Percentiles rank a stretch among this genome's conserved stretches.
Evolutionary conservation across 1,140 invertebrate species (phyloP).

Genomic region (Cydia splendana): DNA sequence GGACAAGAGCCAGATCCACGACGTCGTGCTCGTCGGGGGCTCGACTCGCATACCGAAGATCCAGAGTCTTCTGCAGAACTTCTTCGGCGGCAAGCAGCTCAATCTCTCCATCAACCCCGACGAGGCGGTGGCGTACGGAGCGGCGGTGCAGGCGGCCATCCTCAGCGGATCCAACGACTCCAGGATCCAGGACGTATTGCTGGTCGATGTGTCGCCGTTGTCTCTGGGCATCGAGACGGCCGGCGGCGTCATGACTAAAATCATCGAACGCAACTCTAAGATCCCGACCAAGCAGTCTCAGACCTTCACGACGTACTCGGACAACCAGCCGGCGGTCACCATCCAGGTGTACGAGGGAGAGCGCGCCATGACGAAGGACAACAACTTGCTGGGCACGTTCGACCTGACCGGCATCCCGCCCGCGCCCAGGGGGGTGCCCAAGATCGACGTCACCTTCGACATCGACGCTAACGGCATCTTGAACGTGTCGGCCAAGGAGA

Average conservation of each 20-base stretch:
- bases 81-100: conserved; percentile 55
- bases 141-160: conserved; percentile 83
- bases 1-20: conserved; percentile 82
- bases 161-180: conserved; percentile 74
- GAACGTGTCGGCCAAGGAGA: conserved; percentile 78
- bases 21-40: conserved; percentile 83
- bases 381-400: conserved; percentile 86
- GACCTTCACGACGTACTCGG: conserved; percentile 81
- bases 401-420: conserved; percentile 60
- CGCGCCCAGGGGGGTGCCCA: conserved; percentile 87
- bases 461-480: conserved; percentile 84
- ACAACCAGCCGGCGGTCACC: conserved; percentile 84
- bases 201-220: conserved; percentile 62
- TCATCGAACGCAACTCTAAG: conserved; percentile 70
- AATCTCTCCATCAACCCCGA: conserved; percentile 70
- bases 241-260: conserved; percentile 61
- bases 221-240: conserved; percentile 30
- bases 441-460: conserved; percentile 84
- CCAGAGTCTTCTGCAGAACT: conserved; percentile 64
- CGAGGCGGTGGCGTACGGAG: conserved; percentile 73
- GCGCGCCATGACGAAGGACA: conserved; percentile 86
- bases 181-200: conserved; percentile 68
- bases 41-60: conserved; percentile 81
- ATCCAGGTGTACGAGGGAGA: conserved; percentile 84
- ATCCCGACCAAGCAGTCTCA: conserved; percentile 26